Conservation (phyloP, 1,140 invertebrate species). For the Zaprionus vittiger region DNA sequence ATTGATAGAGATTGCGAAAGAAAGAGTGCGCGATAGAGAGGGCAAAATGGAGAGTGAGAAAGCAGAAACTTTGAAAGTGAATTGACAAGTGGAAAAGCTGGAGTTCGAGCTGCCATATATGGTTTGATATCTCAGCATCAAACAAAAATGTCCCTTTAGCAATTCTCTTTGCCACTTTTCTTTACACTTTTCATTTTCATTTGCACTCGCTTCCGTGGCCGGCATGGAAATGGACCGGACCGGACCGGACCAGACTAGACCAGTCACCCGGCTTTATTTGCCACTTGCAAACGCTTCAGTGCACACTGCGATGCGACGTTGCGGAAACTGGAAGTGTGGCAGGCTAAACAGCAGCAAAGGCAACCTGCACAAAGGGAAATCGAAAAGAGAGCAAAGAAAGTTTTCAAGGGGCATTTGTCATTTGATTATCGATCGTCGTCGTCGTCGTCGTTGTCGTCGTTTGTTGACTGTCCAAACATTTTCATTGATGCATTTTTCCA, state of each 20-base stretch:
- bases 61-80: slow-evolving; percentile 33
- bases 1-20: not conserved
- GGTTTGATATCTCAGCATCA: not conserved
- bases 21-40: not conserved
- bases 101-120: not conserved
- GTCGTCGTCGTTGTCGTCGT: not conserved
- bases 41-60: slow-evolving; percentile 10
- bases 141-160: not conserved
- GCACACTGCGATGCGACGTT: slow-evolving; percentile 54
- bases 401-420: slow-evolving; percentile 60
- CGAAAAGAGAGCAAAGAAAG: slow-evolving; percentile 40
- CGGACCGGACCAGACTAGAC: not conserved
- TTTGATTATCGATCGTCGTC: slow-evolving; percentile 62
- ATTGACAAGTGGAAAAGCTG: slow-evolving; percentile 29
- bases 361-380: slow-evolving; percentile 28
- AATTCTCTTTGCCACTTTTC: not conserved
- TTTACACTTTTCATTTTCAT: slow-evolving; percentile 57
- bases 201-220: slow-evolving; percentile 59
- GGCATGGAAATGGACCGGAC: slow-evolving; percentile 39
- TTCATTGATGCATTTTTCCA: slow-evolving; percentile 39
- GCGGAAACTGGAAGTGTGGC: slow-evolving; percentile 74
- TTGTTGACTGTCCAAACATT: slow-evolving; percentile 35
- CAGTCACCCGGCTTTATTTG: slow-evolving; percentile 31
- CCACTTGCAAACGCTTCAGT: slow-evolving; percentile 49
- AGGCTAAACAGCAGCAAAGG: slow-evolving; percentile 10